A percentile compares a stretch with the other conserved stretches of the same genome.
phyloP scores from a whole-genome alignment of 2,113 vertebrate species.

The Muntiacus muntjak region DNA sequence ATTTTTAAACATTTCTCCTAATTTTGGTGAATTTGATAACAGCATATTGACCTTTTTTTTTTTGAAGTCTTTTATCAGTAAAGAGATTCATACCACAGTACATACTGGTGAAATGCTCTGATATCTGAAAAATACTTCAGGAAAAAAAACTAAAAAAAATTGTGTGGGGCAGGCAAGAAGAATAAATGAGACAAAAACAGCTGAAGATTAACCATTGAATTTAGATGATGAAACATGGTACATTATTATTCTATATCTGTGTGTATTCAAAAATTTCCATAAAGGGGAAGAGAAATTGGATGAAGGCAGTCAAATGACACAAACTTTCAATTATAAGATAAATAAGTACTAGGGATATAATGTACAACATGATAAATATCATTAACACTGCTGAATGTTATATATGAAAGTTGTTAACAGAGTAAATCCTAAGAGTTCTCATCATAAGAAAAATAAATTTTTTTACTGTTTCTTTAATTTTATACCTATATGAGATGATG shows the following conservation, averaged over 20 bases:
- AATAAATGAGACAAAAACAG: not conserved
- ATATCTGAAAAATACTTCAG: not conserved
- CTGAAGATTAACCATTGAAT: not conserved
- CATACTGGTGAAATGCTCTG: not conserved
- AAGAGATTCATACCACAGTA: not conserved
- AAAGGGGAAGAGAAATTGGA: not conserved
- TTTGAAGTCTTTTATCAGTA: not conserved
- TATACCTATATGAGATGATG: not conserved
- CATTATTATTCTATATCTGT: not conserved
- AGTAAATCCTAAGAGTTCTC: not conserved
- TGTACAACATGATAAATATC: not conserved
- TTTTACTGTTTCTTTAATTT: not conserved
- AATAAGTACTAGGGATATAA: not conserved
- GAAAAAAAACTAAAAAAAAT: slow-evolving; percentile 6
- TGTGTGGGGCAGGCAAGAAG: rapidly evolving
- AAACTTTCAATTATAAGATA: not conserved
- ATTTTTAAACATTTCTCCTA: slow-evolving; percentile 19
- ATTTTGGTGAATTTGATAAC: not conserved
- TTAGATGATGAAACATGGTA: not conserved
- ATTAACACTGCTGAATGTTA: not conserved
- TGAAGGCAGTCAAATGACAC: not conserved
- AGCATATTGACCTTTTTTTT: not conserved
- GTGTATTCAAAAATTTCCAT: not conserved
- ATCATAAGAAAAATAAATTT: not conserved
- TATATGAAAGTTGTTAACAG: not conserved